These are phyloP conservation scores for Coreius guichenoti DNA, from an alignment of 2,797 vertebrate species.

Conservation along the genomic window DNA sequence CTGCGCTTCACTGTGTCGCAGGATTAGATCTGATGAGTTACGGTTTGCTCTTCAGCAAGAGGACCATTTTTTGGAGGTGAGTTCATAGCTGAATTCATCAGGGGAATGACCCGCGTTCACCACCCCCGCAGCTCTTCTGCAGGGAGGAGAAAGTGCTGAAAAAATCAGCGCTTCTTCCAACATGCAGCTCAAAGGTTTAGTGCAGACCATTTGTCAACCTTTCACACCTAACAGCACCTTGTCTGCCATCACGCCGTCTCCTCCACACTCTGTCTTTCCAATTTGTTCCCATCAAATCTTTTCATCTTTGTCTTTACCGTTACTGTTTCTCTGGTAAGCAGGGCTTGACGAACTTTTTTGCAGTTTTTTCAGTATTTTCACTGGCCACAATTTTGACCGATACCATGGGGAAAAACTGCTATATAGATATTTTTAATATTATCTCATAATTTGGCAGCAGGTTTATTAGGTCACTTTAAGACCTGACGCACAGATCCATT, in stretches of 20 bases:
- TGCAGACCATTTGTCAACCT: constrained; percentile 54
- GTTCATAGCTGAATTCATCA: constrained; percentile 66
- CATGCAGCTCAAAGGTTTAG: constrained; percentile 60
- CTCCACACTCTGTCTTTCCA: constrained; percentile 68
- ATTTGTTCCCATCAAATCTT: constrained; percentile 2
- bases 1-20: constrained; percentile 31
- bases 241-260: constrained; percentile 57
- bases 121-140: constrained; percentile 47
- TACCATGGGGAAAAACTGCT: too few relatives aligned
- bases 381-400: background rate
- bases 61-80: constrained; percentile 60
- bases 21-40: constrained; percentile 44
- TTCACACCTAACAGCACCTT: constrained; percentile 63
- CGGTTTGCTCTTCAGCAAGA: constrained; percentile 42
- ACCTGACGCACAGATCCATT: too few relatives aligned
- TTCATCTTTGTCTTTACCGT: background rate
- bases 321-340: background rate
- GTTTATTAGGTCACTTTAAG: too few relatives aligned
- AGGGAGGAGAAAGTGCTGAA: constrained; percentile 54
- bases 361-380: too few relatives aligned
- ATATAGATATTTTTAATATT: background rate
- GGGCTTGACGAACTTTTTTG: background rate
- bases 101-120: constrained; percentile 51
- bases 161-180: constrained; percentile 48
- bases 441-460: too few relatives aligned